A percentile compares a stretch with the other conserved stretches of the same genome.
Evolutionary conservation across 2,888 invertebrate genomes (phyloP).

Genomic region (Rhagonycha lutea): DNA sequence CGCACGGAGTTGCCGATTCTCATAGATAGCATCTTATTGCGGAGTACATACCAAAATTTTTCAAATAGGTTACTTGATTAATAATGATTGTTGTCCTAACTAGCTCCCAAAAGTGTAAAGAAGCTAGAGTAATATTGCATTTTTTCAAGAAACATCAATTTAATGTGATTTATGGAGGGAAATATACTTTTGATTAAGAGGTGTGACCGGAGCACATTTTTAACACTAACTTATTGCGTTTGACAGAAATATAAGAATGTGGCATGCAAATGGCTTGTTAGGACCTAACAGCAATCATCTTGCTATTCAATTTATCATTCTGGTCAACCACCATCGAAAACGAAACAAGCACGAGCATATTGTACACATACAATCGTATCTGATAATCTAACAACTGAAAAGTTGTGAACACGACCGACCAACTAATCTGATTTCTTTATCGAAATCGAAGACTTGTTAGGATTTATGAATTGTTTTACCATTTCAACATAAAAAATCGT

Average conservation of each 20-base stretch:
- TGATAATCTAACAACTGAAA: neutral
- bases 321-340: conserved; percentile 25
- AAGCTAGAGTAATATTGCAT: neutral
- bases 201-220: neutral
- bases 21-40: too few relatives aligned
- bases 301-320: conserved; percentile 38
- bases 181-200: neutral
- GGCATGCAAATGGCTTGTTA: conserved; percentile 39
- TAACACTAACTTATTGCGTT: neutral
- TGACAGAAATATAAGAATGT: conserved; percentile 23
- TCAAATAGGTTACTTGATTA: neutral
- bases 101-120: neutral
- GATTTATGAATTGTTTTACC: neutral
- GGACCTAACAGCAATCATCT: conserved; percentile 29
- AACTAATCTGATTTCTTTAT: neutral
- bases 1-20: too few relatives aligned
- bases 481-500: neutral
- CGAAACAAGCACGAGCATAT: neutral
- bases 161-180: neutral
- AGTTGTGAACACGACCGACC: neutral
- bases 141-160: neutral
- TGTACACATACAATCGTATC: neutral
- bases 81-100: neutral
- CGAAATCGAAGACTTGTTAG: neutral
- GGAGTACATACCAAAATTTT: neutral